Conservation (phyloP, 92 coral and sea anemone species). For the Muricea muricata region DNA sequence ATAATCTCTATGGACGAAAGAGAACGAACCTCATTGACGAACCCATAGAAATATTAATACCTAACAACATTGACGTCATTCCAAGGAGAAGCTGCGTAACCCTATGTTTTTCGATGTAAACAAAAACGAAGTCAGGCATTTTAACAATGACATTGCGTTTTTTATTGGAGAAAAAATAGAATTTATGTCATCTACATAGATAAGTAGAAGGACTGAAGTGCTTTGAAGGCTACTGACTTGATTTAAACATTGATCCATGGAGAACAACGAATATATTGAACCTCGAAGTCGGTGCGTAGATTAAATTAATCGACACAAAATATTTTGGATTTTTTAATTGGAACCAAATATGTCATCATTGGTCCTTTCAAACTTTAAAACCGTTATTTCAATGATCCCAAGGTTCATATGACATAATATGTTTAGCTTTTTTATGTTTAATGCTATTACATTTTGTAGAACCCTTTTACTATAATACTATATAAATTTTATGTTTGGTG, state of each 20-base stretch:
- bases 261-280: not conserved
- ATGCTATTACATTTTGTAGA: no score
- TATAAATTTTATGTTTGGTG: no score
- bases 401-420: not conserved
- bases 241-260: not conserved
- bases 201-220: not conserved
- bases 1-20: not conserved
- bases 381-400: not conserved
- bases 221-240: not conserved
- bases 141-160: not conserved
- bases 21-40: not conserved
- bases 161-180: not conserved
- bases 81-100: not conserved
- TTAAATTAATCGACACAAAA: not conserved
- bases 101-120: not conserved
- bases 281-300: constrained; percentile 5
- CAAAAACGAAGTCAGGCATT: not conserved
- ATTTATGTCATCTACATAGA: not conserved
- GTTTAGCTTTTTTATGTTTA: not conserved
- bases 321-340: not conserved
- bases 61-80: constrained; percentile 2
- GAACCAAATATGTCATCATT: not conserved
- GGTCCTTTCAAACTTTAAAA: not conserved
- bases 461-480: no score
- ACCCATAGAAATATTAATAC: no score